Evolutionary conservation across 2,797 vertebrate genomes (phyloP).

Genomic region (Rhinogobio ventralis): DNA sequence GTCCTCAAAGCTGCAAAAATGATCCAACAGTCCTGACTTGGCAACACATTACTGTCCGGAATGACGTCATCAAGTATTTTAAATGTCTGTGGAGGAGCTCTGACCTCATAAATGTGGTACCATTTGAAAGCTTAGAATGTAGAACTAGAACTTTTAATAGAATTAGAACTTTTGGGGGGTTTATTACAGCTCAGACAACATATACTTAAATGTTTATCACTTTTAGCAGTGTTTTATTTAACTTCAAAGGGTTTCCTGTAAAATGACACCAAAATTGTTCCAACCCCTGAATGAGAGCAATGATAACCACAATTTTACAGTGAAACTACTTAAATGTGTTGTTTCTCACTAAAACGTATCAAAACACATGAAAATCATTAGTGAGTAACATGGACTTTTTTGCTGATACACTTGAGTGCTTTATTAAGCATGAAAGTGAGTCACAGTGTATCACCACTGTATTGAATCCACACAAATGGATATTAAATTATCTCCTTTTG

Average conservation of each 20-base stretch:
- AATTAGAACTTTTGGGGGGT: too few species aligned
- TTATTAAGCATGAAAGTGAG: slow-evolving; percentile 15
- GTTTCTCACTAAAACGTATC: background rate
- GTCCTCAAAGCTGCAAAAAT: background rate
- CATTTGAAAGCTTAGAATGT: too few species aligned
- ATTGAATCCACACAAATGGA: background rate
- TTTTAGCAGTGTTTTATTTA: too few species aligned
- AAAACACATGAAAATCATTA: slow-evolving; percentile 7
- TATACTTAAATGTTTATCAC: too few species aligned
- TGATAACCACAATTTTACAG: background rate
- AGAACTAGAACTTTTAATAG: too few species aligned
- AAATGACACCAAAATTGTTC: background rate
- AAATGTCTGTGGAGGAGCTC: too few species aligned
- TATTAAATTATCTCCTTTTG: slow-evolving; percentile 19
- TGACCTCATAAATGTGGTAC: too few species aligned
- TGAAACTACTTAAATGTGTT: background rate
- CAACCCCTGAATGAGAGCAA: background rate
- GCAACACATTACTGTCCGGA: background rate
- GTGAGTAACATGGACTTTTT: background rate
- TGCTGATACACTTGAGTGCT: too few species aligned
- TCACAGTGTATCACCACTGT: background rate
- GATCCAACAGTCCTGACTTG: background rate
- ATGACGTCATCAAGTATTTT: too few species aligned
- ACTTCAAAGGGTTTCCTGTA: too few species aligned
- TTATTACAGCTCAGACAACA: too few species aligned